Conservation (phyloP, 2,888 invertebrate genomes). For the Hypsopygia costalis region DNA sequence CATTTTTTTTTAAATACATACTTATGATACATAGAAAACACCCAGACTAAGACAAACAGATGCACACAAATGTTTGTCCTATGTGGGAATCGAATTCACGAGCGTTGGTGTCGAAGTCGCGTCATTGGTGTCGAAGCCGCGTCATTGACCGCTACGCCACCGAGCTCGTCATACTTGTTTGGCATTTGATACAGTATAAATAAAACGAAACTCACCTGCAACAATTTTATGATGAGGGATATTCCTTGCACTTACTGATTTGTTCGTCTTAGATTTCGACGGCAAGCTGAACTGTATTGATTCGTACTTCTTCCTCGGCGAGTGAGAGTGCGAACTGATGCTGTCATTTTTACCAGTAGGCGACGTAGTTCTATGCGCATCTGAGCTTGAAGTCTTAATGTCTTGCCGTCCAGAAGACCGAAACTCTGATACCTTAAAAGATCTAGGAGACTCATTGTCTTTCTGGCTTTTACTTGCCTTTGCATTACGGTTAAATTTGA, state of each 20-base stretch:
- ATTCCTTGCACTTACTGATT: slow-evolving; percentile 30
- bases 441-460: slow-evolving; percentile 37
- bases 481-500: slow-evolving; percentile 42
- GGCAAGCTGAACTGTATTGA: slow-evolving; percentile 46
- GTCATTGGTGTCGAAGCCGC: too few species aligned
- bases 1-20: too few species aligned
- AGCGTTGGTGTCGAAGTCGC: too few species aligned
- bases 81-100: too few species aligned
- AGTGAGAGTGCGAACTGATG: slow-evolving; percentile 31
- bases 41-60: too few species aligned
- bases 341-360: slow-evolving; percentile 30
- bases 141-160: too few species aligned
- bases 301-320: slow-evolving; percentile 47
- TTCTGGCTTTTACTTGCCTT: slow-evolving; percentile 28
- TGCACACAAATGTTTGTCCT: too few species aligned
- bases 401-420: slow-evolving; percentile 32
- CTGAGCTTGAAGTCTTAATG: slow-evolving; percentile 37
- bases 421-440: slow-evolving; percentile 26
- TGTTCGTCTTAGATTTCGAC: slow-evolving; percentile 44
- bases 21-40: too few species aligned
- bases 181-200: too few species aligned
- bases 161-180: too few species aligned
- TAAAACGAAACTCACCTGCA: slow-evolving; percentile 55
- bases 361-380: slow-evolving; percentile 31
- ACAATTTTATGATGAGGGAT: slow-evolving; percentile 67